These are phyloP conservation scores for Erynnis tages DNA, from an alignment of 2,888 invertebrate genomes.

Conservation along the genomic window DNA sequence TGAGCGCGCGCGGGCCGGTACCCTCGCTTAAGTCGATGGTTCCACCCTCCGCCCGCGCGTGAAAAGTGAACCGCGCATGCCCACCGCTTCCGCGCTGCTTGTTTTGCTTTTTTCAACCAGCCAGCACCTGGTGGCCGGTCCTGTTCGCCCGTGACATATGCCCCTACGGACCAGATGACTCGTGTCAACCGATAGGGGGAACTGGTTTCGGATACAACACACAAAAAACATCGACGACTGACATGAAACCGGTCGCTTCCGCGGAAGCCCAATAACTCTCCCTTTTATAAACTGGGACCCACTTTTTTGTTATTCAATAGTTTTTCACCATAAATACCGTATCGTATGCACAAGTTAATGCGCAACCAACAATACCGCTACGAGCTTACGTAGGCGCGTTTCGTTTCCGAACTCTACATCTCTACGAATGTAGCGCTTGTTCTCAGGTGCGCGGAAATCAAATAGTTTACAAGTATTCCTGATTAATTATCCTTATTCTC, in stretches of 20 bases:
- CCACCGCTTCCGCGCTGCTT: slow-evolving; percentile 57
- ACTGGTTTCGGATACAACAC: slow-evolving; percentile 34
- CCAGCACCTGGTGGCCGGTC: slow-evolving; percentile 43
- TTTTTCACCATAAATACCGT: not conserved
- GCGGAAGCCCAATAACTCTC: slow-evolving; percentile 22
- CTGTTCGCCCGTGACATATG: slow-evolving; percentile 43
- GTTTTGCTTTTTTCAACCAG: slow-evolving; percentile 45
- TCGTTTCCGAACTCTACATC: not conserved
- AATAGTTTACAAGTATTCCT: no score
- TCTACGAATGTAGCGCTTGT: not conserved
- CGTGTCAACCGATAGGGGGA: slow-evolving; percentile 40
- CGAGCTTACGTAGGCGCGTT: not conserved
- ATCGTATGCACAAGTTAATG: not conserved
- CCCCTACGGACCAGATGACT: slow-evolving; percentile 40
- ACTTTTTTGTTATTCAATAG: not conserved
- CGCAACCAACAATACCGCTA: not conserved
- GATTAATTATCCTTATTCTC: no score
- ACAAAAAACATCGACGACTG: slow-evolving; percentile 31
- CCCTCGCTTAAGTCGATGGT: slow-evolving; percentile 76
- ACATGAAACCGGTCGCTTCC: slow-evolving; percentile 34
- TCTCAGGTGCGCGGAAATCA: not conserved
- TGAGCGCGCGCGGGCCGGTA: slow-evolving; percentile 70
- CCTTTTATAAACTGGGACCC: slow-evolving; percentile 9
- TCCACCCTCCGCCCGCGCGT: slow-evolving; percentile 74
- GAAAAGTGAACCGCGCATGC: slow-evolving; percentile 64